Evolutionary conservation across 2,797 vertebrate genomes (phyloP).

Genomic region (Acanthornis magna): DNA sequence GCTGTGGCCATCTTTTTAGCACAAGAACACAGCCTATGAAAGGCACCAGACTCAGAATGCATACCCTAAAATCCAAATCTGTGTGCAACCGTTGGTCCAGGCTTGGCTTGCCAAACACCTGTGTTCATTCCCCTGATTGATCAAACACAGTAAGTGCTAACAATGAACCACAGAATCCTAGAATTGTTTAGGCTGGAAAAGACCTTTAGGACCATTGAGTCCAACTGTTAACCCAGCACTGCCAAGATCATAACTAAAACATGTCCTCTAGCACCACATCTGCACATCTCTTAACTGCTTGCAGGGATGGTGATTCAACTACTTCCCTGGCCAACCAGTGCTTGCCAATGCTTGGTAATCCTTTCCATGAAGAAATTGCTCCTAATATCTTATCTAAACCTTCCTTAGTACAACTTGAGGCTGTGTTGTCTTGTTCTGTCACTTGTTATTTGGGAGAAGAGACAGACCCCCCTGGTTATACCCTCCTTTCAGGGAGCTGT

Average conservation of each 20-base stretch:
- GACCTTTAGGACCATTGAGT: not conserved
- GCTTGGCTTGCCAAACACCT: not conserved
- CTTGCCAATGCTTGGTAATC: not conserved
- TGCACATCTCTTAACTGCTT: not conserved
- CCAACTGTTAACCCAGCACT: not conserved
- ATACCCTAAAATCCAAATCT: not conserved
- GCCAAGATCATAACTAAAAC: not conserved
- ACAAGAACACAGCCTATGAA: not conserved
- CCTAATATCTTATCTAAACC: not conserved
- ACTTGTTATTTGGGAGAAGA: not conserved
- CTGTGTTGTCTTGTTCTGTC: not conserved
- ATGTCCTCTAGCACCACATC: too few relatives aligned
- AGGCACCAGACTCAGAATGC: not conserved
- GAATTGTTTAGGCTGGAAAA: not conserved
- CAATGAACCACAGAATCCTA: not conserved
- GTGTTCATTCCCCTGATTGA: not conserved
- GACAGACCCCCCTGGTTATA: fast-evolving
- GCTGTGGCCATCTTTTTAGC: not conserved
- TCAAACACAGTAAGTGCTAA: not conserved
- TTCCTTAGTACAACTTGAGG: not conserved
- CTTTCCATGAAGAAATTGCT: not conserved
- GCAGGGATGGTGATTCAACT: not conserved
- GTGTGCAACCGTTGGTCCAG: not conserved
- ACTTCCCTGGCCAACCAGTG: not conserved
- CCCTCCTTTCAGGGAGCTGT: not conserved